phyloP scores from a whole-genome alignment of 2,888 invertebrate genomes.

The Hylaea fasciaria region DNA sequence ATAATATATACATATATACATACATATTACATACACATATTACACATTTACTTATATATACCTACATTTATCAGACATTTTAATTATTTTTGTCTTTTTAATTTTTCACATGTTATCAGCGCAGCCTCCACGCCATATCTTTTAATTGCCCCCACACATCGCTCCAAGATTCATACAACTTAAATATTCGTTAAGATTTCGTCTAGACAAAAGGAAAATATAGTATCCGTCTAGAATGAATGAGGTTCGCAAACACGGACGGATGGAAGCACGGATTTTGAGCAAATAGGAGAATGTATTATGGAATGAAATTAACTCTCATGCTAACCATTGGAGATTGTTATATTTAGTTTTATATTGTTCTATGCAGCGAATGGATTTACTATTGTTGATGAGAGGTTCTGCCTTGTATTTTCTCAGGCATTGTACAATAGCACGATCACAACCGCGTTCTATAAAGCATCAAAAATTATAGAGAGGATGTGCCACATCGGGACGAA shows the following conservation, averaged over 20 bases:
- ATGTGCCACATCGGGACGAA: no score
- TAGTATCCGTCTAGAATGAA: conserved; percentile 73
- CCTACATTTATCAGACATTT: not conserved
- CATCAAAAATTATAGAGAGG: no score
- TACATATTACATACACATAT: no score
- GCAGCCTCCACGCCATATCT: conserved; percentile 3
- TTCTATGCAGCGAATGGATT: conserved; percentile 37
- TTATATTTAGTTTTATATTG: conserved; percentile 22
- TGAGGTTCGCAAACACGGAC: conserved; percentile 76
- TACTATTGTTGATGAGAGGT: conserved; percentile 26
- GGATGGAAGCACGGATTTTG: conserved; percentile 55
- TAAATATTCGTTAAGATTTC: conserved; percentile 83
- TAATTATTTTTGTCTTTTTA: no score
- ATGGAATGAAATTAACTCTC: conserved; percentile 82
- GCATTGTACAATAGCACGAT: not conserved
- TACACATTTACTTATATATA: no score
- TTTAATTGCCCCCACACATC: conserved; percentile 40
- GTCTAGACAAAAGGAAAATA: conserved; percentile 85
- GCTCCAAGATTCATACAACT: conserved; percentile 58
- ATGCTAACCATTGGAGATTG: conserved; percentile 66
- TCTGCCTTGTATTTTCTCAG: not conserved
- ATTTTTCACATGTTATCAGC: conserved; percentile 5
- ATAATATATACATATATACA: no score
- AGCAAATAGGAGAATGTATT: conserved; percentile 77
- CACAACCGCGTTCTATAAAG: no score